Evolutionary conservation across 2,113 vertebrate genomes (phyloP).

Genomic region (Gorsachius goisagi): DNA sequence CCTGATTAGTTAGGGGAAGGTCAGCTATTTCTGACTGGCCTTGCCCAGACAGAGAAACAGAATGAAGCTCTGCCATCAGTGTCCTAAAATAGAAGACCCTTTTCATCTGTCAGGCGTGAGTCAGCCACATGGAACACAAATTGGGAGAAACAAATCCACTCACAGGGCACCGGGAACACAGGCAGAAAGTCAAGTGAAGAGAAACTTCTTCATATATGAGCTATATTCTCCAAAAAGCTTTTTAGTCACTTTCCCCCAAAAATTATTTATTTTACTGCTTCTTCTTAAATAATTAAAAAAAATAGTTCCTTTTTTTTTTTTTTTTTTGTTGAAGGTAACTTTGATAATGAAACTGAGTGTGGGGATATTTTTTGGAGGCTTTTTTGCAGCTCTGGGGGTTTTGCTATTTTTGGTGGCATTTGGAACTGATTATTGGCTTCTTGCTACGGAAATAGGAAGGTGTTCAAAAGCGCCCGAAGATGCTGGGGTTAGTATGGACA

Average conservation of each 20-base stretch:
- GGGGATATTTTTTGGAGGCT: conserved; percentile 90
- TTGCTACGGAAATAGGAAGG: conserved; percentile 83
- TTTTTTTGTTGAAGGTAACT: background rate
- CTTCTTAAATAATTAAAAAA: background rate
- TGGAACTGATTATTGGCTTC: conserved; percentile 97
- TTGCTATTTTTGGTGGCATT: conserved; percentile 90
- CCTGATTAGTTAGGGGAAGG: conserved; percentile 69
- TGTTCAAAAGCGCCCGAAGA: conserved; percentile 74
- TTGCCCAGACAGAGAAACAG: conserved; percentile 60
- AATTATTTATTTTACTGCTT: background rate
- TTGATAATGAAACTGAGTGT: conserved; percentile 87
- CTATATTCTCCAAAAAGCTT: background rate
- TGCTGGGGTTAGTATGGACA: conserved; percentile 60
- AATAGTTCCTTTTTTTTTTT: background rate
- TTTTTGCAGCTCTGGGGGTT: conserved; percentile 90
- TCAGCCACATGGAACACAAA: conserved; percentile 68
- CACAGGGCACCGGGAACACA: background rate
- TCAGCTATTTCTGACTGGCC: conserved; percentile 80
- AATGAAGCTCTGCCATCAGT: conserved; percentile 81
- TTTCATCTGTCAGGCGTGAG: conserved; percentile 72
- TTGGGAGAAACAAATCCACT: conserved; percentile 5
- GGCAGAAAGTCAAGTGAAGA: conserved; percentile 15
- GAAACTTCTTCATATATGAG: conserved; percentile 20
- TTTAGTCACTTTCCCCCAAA: background rate
- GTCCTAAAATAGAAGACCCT: conserved; percentile 87